These are phyloP conservation scores for Neodiprion virginianus DNA, from an alignment of 1,140 invertebrate species.

Conservation along the genomic window DNA sequence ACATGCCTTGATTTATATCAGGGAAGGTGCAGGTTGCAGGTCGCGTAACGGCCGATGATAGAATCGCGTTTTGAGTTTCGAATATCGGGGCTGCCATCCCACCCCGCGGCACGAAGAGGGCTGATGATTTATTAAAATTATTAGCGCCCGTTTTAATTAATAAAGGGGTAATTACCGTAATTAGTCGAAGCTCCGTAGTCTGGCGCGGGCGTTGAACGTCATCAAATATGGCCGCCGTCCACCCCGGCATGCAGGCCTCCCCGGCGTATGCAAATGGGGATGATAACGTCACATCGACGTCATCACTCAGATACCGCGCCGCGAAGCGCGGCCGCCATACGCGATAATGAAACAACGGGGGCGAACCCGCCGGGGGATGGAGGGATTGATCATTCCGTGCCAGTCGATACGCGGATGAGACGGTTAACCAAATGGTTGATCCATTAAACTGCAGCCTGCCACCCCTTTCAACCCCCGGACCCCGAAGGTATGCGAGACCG, in stretches of 20 bases:
- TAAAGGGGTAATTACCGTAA: conserved; percentile 47
- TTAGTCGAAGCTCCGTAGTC: conserved; percentile 28
- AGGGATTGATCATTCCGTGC: conserved; percentile 34
- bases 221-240: conserved; percentile 16
- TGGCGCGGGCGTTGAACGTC: conserved; percentile 8
- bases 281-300: conserved; percentile 33
- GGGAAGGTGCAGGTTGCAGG: background rate
- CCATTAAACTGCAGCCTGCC: conserved; percentile 39
- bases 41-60: background rate
- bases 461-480: conserved; percentile 13
- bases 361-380: conserved; percentile 32
- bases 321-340: conserved; percentile 29
- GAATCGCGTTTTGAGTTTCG: conserved; percentile 6
- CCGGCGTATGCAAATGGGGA: conserved; percentile 50
- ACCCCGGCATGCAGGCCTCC: conserved; percentile 17
- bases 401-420: conserved; percentile 41
- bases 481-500: too few relatives aligned
- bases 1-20: conserved; percentile 47
- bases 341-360: conserved; percentile 50
- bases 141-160: conserved; percentile 39
- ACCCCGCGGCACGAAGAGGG: background rate
- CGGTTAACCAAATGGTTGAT: conserved; percentile 45
- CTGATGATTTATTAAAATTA: background rate
- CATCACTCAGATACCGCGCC: conserved; percentile 38
- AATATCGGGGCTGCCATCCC: background rate